These are phyloP conservation scores for Chionoecetes opilio DNA, from an alignment of 1,140 invertebrate genomes.

Conservation along the genomic window DNA sequence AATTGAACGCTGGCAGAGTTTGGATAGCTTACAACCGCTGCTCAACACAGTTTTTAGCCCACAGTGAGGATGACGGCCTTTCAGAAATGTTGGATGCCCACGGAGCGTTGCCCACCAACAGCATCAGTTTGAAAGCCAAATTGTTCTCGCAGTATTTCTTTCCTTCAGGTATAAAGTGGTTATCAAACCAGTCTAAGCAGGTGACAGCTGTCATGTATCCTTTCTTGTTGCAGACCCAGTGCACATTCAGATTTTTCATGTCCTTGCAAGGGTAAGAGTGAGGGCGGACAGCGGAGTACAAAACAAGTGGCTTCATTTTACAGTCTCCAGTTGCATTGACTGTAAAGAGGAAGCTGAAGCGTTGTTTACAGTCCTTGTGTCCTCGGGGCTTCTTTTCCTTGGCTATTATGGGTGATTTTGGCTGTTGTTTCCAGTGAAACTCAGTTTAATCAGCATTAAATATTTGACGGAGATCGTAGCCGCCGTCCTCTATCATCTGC, in stretches of 20 bases:
- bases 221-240: background rate
- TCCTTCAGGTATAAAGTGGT: slow-evolving; percentile 35
- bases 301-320: slow-evolving; percentile 56
- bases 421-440: slow-evolving; percentile 48
- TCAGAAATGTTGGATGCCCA: too few relatives aligned
- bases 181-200: slow-evolving; percentile 6
- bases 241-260: too few relatives aligned
- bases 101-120: background rate
- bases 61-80: too few relatives aligned
- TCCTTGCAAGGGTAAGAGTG: background rate
- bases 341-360: slow-evolving; percentile 42
- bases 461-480: slow-evolving; percentile 47
- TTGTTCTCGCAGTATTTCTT: background rate
- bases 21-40: too few relatives aligned
- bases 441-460: slow-evolving; percentile 12
- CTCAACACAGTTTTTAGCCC: too few relatives aligned
- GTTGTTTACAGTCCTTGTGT: slow-evolving; percentile 46
- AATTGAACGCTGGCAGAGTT: too few relatives aligned
- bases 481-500: slow-evolving; percentile 49
- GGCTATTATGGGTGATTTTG: background rate
- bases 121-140: background rate
- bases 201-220: slow-evolving; percentile 18
- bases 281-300: background rate
- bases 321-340: slow-evolving; percentile 51
- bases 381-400: slow-evolving; percentile 43